Percentiles rank a stretch among this genome's conserved stretches.
These are phyloP conservation scores for Pseudococcus jackbeardsleyi DNA, from an alignment of 2,888 invertebrate genomes.

Conservation along the genomic window DNA sequence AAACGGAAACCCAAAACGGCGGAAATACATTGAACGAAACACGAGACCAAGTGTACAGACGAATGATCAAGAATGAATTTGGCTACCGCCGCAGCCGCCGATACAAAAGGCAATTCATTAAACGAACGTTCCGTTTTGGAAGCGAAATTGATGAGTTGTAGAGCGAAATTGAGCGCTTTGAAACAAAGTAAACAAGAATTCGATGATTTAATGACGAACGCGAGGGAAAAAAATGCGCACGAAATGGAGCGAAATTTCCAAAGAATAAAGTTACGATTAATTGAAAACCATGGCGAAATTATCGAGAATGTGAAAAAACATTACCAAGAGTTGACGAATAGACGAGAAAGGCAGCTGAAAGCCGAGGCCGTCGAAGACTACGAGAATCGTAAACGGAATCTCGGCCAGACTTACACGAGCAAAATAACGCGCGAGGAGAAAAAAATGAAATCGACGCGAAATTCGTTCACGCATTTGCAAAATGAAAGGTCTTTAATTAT, in stretches of 20 bases:
- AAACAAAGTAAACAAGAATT: constrained; percentile 37
- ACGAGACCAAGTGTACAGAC: background rate
- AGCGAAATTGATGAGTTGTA: constrained; percentile 17
- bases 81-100: background rate
- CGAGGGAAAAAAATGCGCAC: constrained; percentile 9
- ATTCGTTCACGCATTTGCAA: constrained; percentile 16
- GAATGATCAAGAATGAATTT: constrained; percentile 33
- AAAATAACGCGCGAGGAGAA: background rate
- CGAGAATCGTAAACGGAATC: background rate
- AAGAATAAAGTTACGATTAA: constrained; percentile 11
- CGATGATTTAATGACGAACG: constrained; percentile 18
- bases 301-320: constrained; percentile 1
- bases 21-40: constrained; percentile 21
- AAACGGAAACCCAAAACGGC: background rate
- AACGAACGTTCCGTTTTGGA: constrained; percentile 20
- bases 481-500: constrained; percentile 33
- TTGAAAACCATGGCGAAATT: constrained; percentile 24
- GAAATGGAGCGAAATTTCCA: constrained; percentile 18
- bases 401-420: background rate
- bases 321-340: background rate
- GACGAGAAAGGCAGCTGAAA: background rate
- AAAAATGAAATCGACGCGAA: constrained; percentile 16
- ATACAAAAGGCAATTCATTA: constrained; percentile 9
- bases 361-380: background rate
- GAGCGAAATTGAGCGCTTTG: background rate